Evolutionary conservation across 2,113 vertebrate species (phyloP), one percentile per base, ranked within the genome.

Genomic region (Myotis davidii): DNA sequence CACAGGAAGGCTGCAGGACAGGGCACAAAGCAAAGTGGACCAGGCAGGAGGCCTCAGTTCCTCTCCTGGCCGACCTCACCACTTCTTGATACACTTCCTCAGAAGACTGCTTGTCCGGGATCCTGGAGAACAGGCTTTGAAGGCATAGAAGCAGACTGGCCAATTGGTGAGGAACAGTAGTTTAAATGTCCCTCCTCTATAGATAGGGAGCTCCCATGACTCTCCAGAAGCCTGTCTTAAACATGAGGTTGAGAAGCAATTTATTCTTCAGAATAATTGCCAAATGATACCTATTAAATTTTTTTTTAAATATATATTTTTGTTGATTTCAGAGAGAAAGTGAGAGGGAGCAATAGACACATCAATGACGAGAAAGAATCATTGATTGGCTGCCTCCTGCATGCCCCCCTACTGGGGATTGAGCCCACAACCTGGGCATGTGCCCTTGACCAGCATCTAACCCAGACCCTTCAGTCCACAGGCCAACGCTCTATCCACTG

Each of bases 161-260:
- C 83, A 81, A 3, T 5, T 83, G 69, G 79, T 61, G 5, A 94
- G 85, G 85, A 91, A 45, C 56, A 25, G 29, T 52, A 61, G 29
- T 78, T 39, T 88, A 79, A 69, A 45, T 85, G 78, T 16, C 59
- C 50, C 64, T 67, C 5, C 13, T 81, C 23, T 37, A 14, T 37
- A 59, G 61, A 65, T 45, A 83, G 34, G 27, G 73, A 10, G n/a
- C 32, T 69, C 77, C 67, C 1, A 0, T 70, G 61, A 18, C 52
- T 59, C 90, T 77, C 85, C 32, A 78, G 81, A 96, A 89, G 79
- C 23, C 42, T 87, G 9, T 81, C 59, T 54, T 70, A 69, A 92
- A 70, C 29, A 50, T 34, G 45, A 76, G 54, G 32, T 73, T 16
- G 72, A 52, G 67, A 84, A 91, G 56, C 54, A 65, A 69, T 84